phyloP scores from a whole-genome alignment of 1,140 invertebrate genomes.

The Semibalanus balanoides region DNA sequence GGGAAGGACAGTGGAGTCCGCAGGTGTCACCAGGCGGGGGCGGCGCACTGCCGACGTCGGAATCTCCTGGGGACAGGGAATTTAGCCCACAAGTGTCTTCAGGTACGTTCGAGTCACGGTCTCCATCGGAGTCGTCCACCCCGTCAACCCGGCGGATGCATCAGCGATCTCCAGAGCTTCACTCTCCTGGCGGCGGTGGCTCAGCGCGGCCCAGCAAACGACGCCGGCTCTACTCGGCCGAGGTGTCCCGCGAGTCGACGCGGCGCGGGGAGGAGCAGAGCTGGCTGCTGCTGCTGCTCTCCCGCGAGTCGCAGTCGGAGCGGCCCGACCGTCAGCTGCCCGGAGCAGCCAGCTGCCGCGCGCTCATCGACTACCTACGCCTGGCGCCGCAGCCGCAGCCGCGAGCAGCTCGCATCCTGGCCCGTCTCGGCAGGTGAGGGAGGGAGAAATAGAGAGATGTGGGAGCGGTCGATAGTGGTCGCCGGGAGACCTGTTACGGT shows the following conservation, averaged over 20 bases:
- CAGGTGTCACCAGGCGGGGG: no score
- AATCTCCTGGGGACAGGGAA: no score
- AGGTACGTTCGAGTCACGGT: no score
- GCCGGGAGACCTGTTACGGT: no score
- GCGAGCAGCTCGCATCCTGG: neutral
- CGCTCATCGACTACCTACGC: neutral
- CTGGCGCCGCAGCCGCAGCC: neutral
- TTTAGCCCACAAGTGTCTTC: no score
- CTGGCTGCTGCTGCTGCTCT: conserved; percentile 4
- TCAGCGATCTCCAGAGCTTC: no score
- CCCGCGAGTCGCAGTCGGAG: neutral
- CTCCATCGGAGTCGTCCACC: no score
- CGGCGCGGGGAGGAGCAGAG: neutral
- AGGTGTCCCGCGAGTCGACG: neutral
- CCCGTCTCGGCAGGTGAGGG: neutral
- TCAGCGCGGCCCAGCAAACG: neutral
- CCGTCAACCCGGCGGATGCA: no score
- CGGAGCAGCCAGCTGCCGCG: neutral
- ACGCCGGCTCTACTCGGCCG: neutral
- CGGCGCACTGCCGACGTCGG: no score
- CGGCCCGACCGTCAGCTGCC: neutral
- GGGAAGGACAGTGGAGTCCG: no score
- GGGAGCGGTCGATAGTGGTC: no score
- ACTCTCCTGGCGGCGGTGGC: neutral
- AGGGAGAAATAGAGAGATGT: no score